phyloP scores from a whole-genome alignment of 2,113 vertebrate species.

The Fulmarus glacialis region DNA sequence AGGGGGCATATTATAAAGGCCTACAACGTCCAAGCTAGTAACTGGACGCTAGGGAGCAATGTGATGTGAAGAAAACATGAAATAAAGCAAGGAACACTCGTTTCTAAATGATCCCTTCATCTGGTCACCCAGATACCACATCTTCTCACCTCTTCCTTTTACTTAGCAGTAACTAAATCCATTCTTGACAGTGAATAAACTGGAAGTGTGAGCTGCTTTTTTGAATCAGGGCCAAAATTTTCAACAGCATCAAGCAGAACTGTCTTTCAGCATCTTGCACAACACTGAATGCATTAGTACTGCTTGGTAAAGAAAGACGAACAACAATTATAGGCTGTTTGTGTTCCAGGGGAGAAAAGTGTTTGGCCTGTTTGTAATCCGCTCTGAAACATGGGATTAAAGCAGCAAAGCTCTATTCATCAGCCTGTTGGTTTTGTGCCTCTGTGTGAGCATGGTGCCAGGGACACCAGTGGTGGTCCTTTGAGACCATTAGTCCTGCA shows the following conservation, averaged over 20 bases:
- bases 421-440: not conserved
- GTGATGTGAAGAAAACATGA: not conserved
- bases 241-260: not conserved
- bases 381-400: not conserved
- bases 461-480: not conserved
- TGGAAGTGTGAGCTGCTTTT: not conserved
- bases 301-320: not conserved
- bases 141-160: not conserved
- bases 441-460: not conserved
- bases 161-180: not conserved
- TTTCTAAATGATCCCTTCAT: not conserved
- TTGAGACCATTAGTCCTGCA: not conserved
- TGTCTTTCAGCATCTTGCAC: not conserved
- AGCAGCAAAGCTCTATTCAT: not conserved
- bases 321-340: not conserved
- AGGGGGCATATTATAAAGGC: not conserved
- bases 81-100: not conserved
- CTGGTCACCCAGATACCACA: not conserved
- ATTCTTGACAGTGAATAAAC: not conserved
- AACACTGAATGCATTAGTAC: rapidly evolving
- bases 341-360: not conserved
- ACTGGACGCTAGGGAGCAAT: not conserved
- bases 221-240: not conserved
- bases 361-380: not conserved
- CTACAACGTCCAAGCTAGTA: not conserved